A percentile compares a stretch with the other conserved stretches of the same genome.
These are phyloP conservation scores for Mesorhabditis sp. DNA, from an alignment of 2,888 invertebrate genomes.

Conservation along the genomic window DNA sequence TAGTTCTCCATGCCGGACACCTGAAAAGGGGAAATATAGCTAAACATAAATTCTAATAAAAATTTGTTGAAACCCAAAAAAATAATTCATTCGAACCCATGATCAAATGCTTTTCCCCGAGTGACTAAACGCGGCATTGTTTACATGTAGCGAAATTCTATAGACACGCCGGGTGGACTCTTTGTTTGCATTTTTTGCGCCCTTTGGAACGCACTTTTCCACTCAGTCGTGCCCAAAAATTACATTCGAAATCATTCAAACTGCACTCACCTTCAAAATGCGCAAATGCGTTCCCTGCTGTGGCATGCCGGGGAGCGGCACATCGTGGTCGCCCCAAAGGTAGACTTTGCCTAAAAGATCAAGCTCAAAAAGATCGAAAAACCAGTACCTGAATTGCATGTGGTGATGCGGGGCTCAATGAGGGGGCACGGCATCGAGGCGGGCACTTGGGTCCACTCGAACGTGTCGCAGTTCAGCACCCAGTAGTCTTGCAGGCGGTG, in stretches of 20 bases:
- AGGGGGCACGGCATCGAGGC: conserved; percentile 53
- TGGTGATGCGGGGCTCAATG: conserved; percentile 54
- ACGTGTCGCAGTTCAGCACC: conserved; percentile 50
- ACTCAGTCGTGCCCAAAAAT: conserved; percentile 16
- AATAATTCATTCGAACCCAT: too few relatives aligned
- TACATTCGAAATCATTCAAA: neutral
- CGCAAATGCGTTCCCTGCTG: conserved; percentile 50
- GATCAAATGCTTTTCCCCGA: too few relatives aligned
- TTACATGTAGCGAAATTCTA: neutral
- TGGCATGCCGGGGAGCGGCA: conserved; percentile 56
- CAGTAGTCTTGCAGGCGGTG: conserved; percentile 52
- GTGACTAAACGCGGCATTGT: neutral
- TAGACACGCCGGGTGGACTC: too few relatives aligned
- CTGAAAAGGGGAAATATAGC: neutral
- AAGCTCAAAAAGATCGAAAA: neutral
- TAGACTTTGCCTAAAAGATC: conserved; percentile 44
- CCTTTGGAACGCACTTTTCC: conserved; percentile 17
- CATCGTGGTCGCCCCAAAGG: conserved; percentile 56
- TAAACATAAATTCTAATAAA: neutral
- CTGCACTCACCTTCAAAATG: conserved; percentile 40
- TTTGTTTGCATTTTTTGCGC: too few relatives aligned
- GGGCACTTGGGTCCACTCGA: conserved; percentile 54
- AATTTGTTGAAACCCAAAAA: too few relatives aligned
- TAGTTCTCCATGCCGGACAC: conserved; percentile 9
- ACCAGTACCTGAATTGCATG: conserved; percentile 42